Base-by-base conservation (phyloP, 2,797 vertebrate genomes). In the Streptopelia turtur region DNA sequence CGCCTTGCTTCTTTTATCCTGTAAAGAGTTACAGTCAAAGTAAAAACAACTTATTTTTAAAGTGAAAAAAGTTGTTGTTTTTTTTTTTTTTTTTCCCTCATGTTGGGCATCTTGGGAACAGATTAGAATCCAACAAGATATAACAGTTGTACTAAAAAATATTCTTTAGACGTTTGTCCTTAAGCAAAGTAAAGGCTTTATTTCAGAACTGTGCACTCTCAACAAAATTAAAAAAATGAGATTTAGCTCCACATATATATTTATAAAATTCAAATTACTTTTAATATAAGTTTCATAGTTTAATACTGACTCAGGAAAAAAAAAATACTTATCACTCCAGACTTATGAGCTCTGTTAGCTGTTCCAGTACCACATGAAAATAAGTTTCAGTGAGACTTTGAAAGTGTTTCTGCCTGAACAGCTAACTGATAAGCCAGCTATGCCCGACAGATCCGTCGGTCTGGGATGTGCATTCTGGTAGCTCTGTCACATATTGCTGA, bases 1-100 rank as follows among this genome's bases (percentile, higher is more conserved):
- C 96, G 83, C 94, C 83, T 95, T 82, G 71, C 87, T 96, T 96
- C 95, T 94, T 96, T 97, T 94, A 94, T 89, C 94, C 89, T 94
- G 95, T 87, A 94, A 96, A 95, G 84, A 90, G 53, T 82, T 92
- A 87, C 65, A 86, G 75, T 84, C 60, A 84, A 94, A 94, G 81
- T 55, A 97, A 82, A 96, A 94, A 8, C 75, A 94, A 85, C 41
- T 63, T 63, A 20, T 77, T 72, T 79, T 96, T 82, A 21, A 95
- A 84, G 11, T 74, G 52, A 79, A 92, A 81, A 77, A 31, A 89
- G 55, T 5, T 31, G 68, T 5, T 16, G 27, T 25, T 25, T 25
- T 25, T 27, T 7, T 47, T 43, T 43, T 43, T 16, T 43, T 43
- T 43, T 43, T 43, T 14, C 39, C 39, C 25, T 27, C 37, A 35